Evolutionary conservation across 2,797 vertebrate species (phyloP).

Genomic region (Knipowitschia caucasica): DNA sequence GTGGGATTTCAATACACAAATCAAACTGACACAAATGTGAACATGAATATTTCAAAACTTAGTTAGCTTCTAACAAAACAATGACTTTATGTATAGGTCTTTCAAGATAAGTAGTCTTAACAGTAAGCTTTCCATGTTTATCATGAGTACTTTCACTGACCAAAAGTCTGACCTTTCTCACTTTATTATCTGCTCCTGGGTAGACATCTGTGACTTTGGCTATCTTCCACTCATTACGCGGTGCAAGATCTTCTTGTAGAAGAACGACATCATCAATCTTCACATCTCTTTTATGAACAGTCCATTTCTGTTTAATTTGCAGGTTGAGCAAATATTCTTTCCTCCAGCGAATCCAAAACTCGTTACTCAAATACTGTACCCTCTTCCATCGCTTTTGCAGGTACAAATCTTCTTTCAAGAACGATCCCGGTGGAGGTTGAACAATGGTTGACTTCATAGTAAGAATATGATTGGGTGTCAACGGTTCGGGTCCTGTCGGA

Average conservation of each 20-base stretch:
- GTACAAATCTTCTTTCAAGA: conserved; percentile 19
- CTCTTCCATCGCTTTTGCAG: conserved; percentile 10
- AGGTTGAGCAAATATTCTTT: conserved; percentile 15
- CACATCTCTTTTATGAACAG: too few relatives aligned
- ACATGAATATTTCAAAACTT: too few relatives aligned
- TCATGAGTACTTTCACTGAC: too few relatives aligned
- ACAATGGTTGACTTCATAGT: conserved; percentile 8
- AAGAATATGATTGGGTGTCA: conserved; percentile 7
- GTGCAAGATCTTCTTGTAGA: too few relatives aligned
- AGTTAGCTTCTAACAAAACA: too few relatives aligned
- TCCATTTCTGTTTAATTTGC: conserved; percentile 12
- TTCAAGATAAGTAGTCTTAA: too few relatives aligned
- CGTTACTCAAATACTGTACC: conserved; percentile 11
- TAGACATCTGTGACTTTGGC: conserved; percentile 4
- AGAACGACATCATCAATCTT: too few relatives aligned
- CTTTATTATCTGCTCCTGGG: conserved; percentile 3
- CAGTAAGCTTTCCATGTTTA: too few relatives aligned
- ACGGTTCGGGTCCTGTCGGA: background rate
- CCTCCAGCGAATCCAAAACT: conserved; percentile 14
- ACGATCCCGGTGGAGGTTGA: conserved; percentile 5
- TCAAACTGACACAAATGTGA: too few relatives aligned
- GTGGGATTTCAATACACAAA: too few relatives aligned
- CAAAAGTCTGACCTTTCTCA: background rate
- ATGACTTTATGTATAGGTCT: too few relatives aligned
- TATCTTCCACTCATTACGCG: too few relatives aligned